Evolutionary conservation across 2,888 invertebrate species (phyloP).

Genomic region (Oscheius sp.): DNA sequence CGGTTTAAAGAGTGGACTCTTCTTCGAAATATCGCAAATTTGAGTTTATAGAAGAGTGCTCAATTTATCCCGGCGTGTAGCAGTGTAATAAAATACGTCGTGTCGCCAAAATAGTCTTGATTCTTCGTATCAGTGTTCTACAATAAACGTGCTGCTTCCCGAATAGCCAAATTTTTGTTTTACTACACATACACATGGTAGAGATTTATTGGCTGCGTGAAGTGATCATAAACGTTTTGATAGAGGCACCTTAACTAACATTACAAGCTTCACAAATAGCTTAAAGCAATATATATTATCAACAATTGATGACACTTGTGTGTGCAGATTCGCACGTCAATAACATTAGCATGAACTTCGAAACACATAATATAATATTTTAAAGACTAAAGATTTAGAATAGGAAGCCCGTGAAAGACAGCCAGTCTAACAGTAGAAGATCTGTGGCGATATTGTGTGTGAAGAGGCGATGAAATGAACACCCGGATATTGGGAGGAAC

Average conservation of each 20-base stretch:
- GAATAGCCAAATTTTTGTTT: too few relatives aligned
- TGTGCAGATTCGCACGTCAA: conserved; percentile 3
- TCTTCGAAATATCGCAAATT: too few relatives aligned
- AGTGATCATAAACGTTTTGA: conserved; percentile 1
- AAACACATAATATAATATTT: neutral
- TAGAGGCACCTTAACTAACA: conserved; percentile 6
- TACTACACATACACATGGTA: too few relatives aligned
- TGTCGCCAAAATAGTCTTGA: too few relatives aligned
- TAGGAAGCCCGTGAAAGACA: conserved; percentile 32
- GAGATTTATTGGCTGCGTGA: neutral
- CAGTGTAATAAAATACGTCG: too few relatives aligned
- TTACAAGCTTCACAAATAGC: neutral
- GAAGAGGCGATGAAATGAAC: conserved; percentile 22
- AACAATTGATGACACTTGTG: conserved; percentile 12
- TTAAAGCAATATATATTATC: conserved; percentile 22
- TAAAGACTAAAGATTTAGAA: neutral
- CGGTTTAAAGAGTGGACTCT: too few relatives aligned
- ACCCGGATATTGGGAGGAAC: conserved; percentile 23
- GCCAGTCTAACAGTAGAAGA: conserved; percentile 25
- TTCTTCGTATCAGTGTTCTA: too few relatives aligned
- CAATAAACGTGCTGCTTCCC: too few relatives aligned
- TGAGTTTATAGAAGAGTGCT: too few relatives aligned
- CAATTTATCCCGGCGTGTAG: too few relatives aligned
- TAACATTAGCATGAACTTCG: neutral
- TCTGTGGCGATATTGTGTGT: conserved; percentile 20